A percentile compares a stretch with the other conserved stretches of the same genome.
Evolutionary conservation across 2,888 invertebrate genomes (phyloP).

Genomic region (Xanthia icteritia): DNA sequence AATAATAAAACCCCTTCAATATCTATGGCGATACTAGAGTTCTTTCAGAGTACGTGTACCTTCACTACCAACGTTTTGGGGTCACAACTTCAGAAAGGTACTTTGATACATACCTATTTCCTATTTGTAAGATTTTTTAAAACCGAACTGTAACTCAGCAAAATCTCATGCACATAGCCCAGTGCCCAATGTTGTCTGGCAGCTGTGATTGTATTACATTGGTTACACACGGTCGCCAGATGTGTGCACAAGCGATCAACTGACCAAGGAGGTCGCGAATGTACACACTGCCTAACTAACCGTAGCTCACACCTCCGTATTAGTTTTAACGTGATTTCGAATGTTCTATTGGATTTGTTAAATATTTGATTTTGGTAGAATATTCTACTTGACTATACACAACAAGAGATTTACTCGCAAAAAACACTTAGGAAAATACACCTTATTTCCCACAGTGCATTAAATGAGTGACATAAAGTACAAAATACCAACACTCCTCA

Average conservation of each 20-base stretch:
- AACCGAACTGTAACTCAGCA: not conserved
- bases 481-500: not conserved
- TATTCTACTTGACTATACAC: not conserved
- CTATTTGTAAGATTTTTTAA: constrained; percentile 33
- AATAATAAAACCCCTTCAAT: constrained; percentile 89
- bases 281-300: constrained; percentile 86
- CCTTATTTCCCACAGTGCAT: too few relatives aligned
- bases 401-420: not conserved
- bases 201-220: constrained; percentile 80
- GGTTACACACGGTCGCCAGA: constrained; percentile 69
- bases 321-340: constrained; percentile 51
- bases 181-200: constrained; percentile 38
- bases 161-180: constrained; percentile 46
- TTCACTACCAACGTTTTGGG: constrained; percentile 26
- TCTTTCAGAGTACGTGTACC: constrained; percentile 43
- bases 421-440: not conserved
- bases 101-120: constrained; percentile 27
- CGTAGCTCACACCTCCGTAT: constrained; percentile 71
- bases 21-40: constrained; percentile 68
- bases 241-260: constrained; percentile 84
- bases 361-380: constrained; percentile 4
- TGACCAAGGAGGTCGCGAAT: constrained; percentile 79
- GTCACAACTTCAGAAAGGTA: constrained; percentile 1
- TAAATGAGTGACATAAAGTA: not conserved
- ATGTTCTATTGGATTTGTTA: constrained; percentile 29